These are phyloP conservation scores for Pegoplata infirma DNA, from an alignment of 2,888 invertebrate genomes.

Conservation along the genomic window DNA sequence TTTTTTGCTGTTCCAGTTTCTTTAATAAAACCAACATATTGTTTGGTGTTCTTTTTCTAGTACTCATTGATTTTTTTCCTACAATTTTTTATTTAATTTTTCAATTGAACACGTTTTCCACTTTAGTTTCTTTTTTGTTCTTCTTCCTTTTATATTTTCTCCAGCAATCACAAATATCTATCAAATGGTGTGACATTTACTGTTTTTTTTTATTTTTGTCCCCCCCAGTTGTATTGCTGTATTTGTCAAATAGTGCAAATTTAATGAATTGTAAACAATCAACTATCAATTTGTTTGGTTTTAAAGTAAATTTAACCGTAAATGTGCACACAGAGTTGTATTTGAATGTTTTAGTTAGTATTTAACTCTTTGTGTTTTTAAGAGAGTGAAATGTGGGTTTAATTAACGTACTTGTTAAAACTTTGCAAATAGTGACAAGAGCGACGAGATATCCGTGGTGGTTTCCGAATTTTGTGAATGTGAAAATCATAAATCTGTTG, in stretches of 20 bases:
- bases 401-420: too few species aligned
- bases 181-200: neutral
- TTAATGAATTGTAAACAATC: constrained; percentile 60
- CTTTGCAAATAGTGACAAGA: too few species aligned
- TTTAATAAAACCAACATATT: neutral
- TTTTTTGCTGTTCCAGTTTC: neutral
- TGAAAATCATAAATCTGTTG: too few species aligned
- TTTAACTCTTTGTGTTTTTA: too few species aligned
- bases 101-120: neutral
- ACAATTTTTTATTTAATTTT: neutral
- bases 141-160: neutral
- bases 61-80: neutral
- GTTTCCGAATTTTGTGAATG: too few species aligned
- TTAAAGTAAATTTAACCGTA: neutral
- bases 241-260: constrained; percentile 51
- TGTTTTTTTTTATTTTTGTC: neutral
- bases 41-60: neutral
- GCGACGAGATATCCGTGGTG: too few species aligned
- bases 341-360: neutral
- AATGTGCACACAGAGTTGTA: neutral
- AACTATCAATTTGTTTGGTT: constrained; percentile 47
- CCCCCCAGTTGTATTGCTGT: neutral
- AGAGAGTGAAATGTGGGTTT: too few species aligned
- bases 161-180: neutral
- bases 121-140: neutral